Percentiles rank a stretch among this genome's conserved stretches.
Conservation (phyloP, 2,113 vertebrate genomes). For the Oncorhynchus clarkii region DNA sequence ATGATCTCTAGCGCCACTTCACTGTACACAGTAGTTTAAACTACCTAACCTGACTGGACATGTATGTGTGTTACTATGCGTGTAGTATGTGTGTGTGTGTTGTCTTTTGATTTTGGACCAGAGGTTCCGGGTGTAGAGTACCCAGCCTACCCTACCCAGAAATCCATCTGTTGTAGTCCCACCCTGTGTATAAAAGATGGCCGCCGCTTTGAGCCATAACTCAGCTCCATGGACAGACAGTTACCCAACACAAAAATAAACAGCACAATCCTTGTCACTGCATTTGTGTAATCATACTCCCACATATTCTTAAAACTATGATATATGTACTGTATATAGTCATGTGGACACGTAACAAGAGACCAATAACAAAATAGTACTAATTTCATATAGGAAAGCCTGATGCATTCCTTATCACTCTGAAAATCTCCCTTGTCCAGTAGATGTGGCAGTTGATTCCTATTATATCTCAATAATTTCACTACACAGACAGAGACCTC, state of each 20-base stretch:
- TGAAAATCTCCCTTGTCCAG: constrained; percentile 38
- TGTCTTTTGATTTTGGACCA: constrained; percentile 33
- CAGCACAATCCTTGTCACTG: constrained; percentile 43
- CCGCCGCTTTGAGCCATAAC: constrained; percentile 25
- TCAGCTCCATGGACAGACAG: constrained; percentile 27
- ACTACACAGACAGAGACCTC: constrained; percentile 25
- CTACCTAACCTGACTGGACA: constrained; percentile 14
- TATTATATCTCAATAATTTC: constrained; percentile 37
- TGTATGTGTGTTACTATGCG: not conserved
- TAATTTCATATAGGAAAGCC: constrained; percentile 41
- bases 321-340: constrained; percentile 44
- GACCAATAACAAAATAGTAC: constrained; percentile 60
- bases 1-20: constrained; percentile 4
- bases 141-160: constrained; percentile 17
- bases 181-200: constrained; percentile 41
- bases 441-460: constrained; percentile 50
- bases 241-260: constrained; percentile 33
- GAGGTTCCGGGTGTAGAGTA: constrained; percentile 11
- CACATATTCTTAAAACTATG: constrained; percentile 43
- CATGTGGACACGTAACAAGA: constrained; percentile 45
- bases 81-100: constrained; percentile 15
- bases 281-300: constrained; percentile 29
- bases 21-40: constrained; percentile 36
- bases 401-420: constrained; percentile 22
- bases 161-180: constrained; percentile 30